phyloP scores from a whole-genome alignment of 2,888 invertebrate genomes.

The Microctonus brassicae region DNA sequence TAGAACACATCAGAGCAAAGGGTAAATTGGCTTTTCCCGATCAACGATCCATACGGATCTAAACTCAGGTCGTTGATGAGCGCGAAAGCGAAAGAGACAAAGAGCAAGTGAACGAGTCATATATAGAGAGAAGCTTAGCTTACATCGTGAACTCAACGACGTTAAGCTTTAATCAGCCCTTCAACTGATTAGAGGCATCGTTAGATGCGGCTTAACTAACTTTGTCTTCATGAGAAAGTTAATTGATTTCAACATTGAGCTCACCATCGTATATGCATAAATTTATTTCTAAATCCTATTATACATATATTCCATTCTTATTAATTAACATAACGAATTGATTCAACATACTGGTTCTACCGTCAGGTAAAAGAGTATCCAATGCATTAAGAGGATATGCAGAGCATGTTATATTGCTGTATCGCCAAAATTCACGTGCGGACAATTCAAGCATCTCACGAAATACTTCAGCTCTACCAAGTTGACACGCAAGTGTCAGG shows the following conservation, averaged over 20 bases:
- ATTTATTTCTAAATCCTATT: slow-evolving; percentile 17
- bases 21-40: slow-evolving; percentile 42
- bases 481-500: slow-evolving; percentile 93
- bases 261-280: slow-evolving; percentile 10
- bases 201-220: slow-evolving; percentile 54
- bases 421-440: slow-evolving; percentile 97
- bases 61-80: not conserved
- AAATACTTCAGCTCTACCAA: slow-evolving; percentile 96
- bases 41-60: not conserved
- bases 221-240: slow-evolving; percentile 22
- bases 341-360: slow-evolving; percentile 85
- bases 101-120: not conserved
- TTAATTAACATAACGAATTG: not conserved
- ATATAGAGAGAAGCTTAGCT: not conserved
- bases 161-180: slow-evolving; percentile 55
- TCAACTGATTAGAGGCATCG: slow-evolving; percentile 54
- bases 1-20: slow-evolving; percentile 39
- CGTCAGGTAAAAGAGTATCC: slow-evolving; percentile 95
- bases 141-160: slow-evolving; percentile 32
- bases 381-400: slow-evolving; percentile 96
- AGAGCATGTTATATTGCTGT: slow-evolving; percentile 98
- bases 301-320: not conserved
- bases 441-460: slow-evolving; percentile 97
- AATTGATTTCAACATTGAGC: slow-evolving; percentile 14
- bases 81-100: not conserved